Percentiles rank a stretch among this genome's conserved stretches.
Conservation (phyloP, 2,888 invertebrate species). For the Hipparchia semele region DNA sequence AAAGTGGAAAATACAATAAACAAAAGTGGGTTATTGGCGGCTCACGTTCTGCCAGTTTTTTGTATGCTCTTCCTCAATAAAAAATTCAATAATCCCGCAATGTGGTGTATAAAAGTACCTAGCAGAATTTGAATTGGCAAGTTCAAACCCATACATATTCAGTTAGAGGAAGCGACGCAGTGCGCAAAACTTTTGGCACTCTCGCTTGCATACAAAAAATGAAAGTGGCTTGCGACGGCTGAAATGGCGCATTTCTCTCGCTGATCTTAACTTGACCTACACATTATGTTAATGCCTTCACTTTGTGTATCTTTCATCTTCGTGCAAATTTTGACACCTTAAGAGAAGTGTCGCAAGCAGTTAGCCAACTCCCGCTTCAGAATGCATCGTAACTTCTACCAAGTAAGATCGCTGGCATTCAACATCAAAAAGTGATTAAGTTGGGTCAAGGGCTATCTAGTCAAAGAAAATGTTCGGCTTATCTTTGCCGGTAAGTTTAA, state of each 20-base stretch:
- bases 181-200: conserved; percentile 82
- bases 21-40: conserved; percentile 24
- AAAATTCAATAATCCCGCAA: conserved; percentile 61
- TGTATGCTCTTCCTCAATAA: conserved; percentile 22
- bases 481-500: no score
- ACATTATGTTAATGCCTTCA: conserved; percentile 39
- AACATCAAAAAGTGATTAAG: no score
- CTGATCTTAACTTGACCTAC: conserved; percentile 50
- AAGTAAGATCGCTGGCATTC: no score
- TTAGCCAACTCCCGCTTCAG: no score
- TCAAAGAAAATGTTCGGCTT: no score
- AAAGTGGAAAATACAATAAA: conserved; percentile 22
- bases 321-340: neutral
- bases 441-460: no score
- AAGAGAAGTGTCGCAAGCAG: neutral
- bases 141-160: conserved; percentile 74
- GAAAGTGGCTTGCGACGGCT: conserved; percentile 64
- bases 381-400: no score
- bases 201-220: conserved; percentile 79
- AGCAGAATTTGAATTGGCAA: conserved; percentile 74
- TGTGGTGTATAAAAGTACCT: conserved; percentile 64
- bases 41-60: conserved; percentile 18
- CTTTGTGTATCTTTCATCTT: conserved; percentile 25
- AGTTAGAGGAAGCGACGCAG: conserved; percentile 68
- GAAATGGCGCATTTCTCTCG: conserved; percentile 62